Evolutionary conservation across 2,888 invertebrate species (phyloP).

Genomic region (Xestia sexstrigata): DNA sequence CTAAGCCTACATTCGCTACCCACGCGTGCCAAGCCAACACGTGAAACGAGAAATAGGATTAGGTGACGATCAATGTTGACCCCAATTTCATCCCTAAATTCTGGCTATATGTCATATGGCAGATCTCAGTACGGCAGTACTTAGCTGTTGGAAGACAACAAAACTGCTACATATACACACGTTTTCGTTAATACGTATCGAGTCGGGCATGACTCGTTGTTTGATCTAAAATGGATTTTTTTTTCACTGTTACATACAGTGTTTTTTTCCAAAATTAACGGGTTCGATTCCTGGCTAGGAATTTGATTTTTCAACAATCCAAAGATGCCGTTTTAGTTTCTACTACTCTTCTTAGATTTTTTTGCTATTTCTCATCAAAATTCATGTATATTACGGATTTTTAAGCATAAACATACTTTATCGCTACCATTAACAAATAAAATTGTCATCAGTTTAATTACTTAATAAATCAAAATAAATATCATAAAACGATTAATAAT

Average conservation of each 20-base stretch:
- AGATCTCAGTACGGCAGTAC: conserved; percentile 14
- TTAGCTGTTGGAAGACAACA: neutral
- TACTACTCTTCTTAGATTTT: neutral
- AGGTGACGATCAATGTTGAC: conserved; percentile 70
- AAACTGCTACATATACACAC: neutral
- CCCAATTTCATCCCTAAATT: conserved; percentile 51
- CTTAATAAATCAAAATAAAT: neutral
- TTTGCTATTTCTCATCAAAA: neutral
- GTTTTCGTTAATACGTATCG: no score
- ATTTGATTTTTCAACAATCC: neutral
- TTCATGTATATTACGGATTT: neutral
- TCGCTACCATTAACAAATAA: neutral
- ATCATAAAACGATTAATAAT: conserved; percentile 5
- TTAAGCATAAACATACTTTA: neutral
- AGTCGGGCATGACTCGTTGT: no score
- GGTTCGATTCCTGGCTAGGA: neutral
- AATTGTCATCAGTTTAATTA: neutral
- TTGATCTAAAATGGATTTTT: no score
- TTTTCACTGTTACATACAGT: no score
- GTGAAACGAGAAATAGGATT: conserved; percentile 74
- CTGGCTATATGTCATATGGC: conserved; percentile 26
- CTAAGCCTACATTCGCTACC: conserved; percentile 77
- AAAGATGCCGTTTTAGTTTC: neutral
- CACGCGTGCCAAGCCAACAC: conserved; percentile 73
- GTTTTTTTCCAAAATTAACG: no score